Evolutionary conservation across 2,113 vertebrate species (phyloP), one percentile per base, ranked within the genome.

Genomic region (Cyprinodon variegatus): DNA sequence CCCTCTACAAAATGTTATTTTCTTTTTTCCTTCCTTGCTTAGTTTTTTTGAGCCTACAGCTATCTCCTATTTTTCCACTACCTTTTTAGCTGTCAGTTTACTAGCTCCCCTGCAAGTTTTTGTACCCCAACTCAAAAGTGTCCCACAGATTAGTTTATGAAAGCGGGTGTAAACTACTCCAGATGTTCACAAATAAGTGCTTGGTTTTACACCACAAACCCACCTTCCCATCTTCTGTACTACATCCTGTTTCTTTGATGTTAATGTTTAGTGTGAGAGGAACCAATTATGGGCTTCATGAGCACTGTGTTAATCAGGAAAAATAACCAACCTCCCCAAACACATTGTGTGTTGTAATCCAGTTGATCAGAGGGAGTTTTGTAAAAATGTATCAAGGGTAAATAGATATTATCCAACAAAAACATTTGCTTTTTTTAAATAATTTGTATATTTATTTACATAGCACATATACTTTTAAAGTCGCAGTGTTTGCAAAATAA

Each of bases 101-200:
- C 85, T 43, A 86, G 78, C 82, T 85, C 45, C 70, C 76, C 79
- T 46, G 76, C 78, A 77, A 77, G 64, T 82, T 90, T 87, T 86
- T 86, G 76, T 91, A 92, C 90, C 89, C 80, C 74, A 86, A 83
- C 79, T 89, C 74, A 62, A 78, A 29, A 88, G 76, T 84, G 82
- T 93, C 90, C 87, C 86, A 83, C 10, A 76, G 86, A 87, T 89
- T 86, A 65, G 84, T 92, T 78, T 70, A 60, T 69, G 70, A 71
- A 64, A 90, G 86, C 73, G 74, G 81, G 75, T 61, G 83, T 91
- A 92, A 93, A 83, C 88, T 88, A 71, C 86, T 89, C 92, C 93
- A 94, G 94, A 95, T 94, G 93, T 94, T 88, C 83, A 68, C 65
- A 89, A 93, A 94, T 91, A 77, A 89, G 68, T 77, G 89, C 88